These are phyloP conservation scores for Patella ulyssiponensis DNA, from an alignment of 2,888 invertebrate genomes.

Conservation along the genomic window DNA sequence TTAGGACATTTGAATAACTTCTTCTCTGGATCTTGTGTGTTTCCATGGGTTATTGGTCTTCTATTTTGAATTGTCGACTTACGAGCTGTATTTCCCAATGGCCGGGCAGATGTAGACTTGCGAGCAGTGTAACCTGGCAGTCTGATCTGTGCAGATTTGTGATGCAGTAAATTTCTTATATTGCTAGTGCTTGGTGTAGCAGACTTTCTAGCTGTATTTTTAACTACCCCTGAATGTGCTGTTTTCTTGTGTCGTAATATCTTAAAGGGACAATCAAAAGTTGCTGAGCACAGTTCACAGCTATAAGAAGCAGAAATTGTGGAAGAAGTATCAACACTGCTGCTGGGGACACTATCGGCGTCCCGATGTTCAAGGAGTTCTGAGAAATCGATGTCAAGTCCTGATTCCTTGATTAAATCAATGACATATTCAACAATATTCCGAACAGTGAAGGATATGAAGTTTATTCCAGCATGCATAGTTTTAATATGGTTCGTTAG, in stretches of 20 bases:
- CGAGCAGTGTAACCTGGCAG: not conserved
- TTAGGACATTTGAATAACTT: slow-evolving; percentile 15
- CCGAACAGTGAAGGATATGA: not conserved
- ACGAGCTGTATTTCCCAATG: not conserved
- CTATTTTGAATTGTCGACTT: not conserved
- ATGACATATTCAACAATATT: not conserved
- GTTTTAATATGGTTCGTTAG: not conserved
- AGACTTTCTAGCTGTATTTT: not conserved
- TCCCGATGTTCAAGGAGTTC: not conserved
- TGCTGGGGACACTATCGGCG: not conserved
- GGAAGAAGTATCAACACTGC: not conserved
- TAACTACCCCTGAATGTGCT: not conserved
- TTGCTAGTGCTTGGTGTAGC: not conserved
- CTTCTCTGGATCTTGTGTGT: not conserved
- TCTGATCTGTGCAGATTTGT: not conserved
- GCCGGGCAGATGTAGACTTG: not conserved
- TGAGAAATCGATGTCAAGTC: not conserved
- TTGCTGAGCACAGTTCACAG: not conserved
- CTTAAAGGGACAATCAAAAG: not conserved
- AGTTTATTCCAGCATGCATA: not conserved
- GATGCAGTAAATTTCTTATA: not conserved
- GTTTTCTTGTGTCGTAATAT: not conserved
- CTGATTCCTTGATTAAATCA: not conserved
- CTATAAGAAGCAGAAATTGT: not conserved
- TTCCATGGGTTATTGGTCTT: not conserved